Conservation (phyloP, 2,888 invertebrate genomes). For the Unio pictorum region DNA sequence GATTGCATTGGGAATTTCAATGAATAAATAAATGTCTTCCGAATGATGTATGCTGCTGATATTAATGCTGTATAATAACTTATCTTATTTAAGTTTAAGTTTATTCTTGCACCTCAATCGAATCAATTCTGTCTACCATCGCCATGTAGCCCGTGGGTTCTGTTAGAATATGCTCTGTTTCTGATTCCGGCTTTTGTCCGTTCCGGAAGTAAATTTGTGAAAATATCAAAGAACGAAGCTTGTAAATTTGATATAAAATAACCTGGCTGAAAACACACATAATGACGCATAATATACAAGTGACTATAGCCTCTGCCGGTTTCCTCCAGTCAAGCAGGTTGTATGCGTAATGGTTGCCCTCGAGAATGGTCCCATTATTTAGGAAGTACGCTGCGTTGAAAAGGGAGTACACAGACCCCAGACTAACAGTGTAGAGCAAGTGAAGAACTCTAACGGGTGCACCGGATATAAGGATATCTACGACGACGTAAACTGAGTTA, state of each 20-base stretch:
- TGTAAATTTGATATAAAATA: slow-evolving; percentile 48
- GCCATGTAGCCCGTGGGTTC: slow-evolving; percentile 33
- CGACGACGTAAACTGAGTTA: slow-evolving; percentile 58
- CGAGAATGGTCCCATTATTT: slow-evolving; percentile 57
- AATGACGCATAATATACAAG: slow-evolving; percentile 57
- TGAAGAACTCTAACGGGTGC: slow-evolving; percentile 64
- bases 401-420: slow-evolving; percentile 61
- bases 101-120: too few relatives aligned
- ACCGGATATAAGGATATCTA: slow-evolving; percentile 58
- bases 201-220: slow-evolving; percentile 39
- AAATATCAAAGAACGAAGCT: slow-evolving; percentile 43
- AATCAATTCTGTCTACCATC: slow-evolving; percentile 6
- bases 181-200: slow-evolving; percentile 39
- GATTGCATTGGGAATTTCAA: too few relatives aligned
- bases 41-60: too few relatives aligned
- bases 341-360: slow-evolving; percentile 62
- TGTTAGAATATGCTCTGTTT: slow-evolving; percentile 49
- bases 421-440: slow-evolving; percentile 57
- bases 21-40: too few relatives aligned
- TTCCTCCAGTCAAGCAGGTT: slow-evolving; percentile 64
- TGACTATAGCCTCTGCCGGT: slow-evolving; percentile 62
- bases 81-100: too few relatives aligned
- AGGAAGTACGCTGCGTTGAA: slow-evolving; percentile 67
- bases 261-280: slow-evolving; percentile 51
- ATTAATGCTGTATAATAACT: too few relatives aligned